These are phyloP conservation scores for Peromyscus californicus DNA, from an alignment of 2,113 vertebrate genomes.

Conservation along the genomic window DNA sequence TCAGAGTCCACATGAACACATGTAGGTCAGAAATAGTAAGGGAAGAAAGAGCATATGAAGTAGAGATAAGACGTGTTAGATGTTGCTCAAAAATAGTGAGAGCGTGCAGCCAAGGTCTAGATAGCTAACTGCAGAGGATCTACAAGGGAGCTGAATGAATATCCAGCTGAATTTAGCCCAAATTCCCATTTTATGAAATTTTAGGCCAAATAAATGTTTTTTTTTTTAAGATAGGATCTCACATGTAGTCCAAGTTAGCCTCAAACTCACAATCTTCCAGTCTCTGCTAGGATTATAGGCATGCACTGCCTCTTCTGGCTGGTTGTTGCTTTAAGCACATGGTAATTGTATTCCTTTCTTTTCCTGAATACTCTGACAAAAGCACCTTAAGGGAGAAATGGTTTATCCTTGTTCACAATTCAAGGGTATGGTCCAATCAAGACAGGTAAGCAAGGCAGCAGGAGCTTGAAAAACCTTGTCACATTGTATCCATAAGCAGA, in stretches of 20 bases:
- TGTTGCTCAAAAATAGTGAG: slow-evolving; percentile 36
- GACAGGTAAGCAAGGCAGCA: neutral
- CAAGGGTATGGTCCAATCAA: neutral
- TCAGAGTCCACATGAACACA: slow-evolving; percentile 33
- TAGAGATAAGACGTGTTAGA: slow-evolving; percentile 36
- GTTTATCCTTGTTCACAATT: neutral
- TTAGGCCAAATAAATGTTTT: slow-evolving; percentile 29
- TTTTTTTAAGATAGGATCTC: neutral
- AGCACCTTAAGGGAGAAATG: neutral
- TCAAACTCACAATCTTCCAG: neutral
- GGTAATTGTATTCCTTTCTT: neutral
- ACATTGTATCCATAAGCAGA: neutral
- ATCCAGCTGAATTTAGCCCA: slow-evolving; percentile 39
- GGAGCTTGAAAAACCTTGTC: neutral
- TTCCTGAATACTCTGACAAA: neutral
- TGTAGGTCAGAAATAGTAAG: slow-evolving; percentile 26
- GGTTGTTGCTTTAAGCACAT: slow-evolving; percentile 47
- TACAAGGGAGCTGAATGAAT: slow-evolving; percentile 13
- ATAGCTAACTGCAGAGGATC: slow-evolving; percentile 21
- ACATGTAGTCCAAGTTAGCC: neutral
- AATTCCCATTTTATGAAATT: slow-evolving; percentile 4
- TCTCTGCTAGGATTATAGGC: neutral
- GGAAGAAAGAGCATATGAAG: slow-evolving; percentile 4
- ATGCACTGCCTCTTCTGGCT: neutral
- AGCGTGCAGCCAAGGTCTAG: neutral